A percentile compares a stretch with the other conserved stretches of the same genome.
Conservation (phyloP, 2,113 vertebrate genomes). For the Chaetura pelagica region DNA sequence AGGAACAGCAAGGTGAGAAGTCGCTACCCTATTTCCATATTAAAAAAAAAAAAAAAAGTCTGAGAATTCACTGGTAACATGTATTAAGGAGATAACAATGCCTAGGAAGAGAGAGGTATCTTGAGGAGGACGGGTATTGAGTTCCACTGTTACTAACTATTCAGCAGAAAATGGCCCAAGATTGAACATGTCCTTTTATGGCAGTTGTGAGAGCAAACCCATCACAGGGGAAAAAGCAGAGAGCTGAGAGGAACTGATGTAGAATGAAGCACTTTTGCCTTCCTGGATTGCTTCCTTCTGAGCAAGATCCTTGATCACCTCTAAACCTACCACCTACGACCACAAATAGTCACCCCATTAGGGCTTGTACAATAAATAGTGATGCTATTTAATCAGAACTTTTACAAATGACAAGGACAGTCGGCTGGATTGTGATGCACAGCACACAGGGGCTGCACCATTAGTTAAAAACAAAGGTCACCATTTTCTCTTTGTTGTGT, state of each 20-base stretch:
- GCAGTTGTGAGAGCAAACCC: constrained; percentile 9
- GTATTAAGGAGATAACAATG: constrained; percentile 10
- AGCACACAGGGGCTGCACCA: constrained; percentile 34
- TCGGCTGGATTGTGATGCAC: constrained; percentile 15
- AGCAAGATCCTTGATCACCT: constrained; percentile 29
- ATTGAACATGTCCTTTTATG: constrained; percentile 30
- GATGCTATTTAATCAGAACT: constrained; percentile 78
- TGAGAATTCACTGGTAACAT: not conserved
- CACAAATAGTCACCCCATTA: constrained; percentile 67
- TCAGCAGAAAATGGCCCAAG: constrained; percentile 7
- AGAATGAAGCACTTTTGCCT: not conserved
- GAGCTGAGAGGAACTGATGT: not conserved
- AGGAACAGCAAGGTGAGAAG: constrained; percentile 60
- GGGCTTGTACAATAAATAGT: constrained; percentile 74
- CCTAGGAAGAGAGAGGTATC: not conserved
- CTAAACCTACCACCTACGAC: not conserved
- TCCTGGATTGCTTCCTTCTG: not conserved
- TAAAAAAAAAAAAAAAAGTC: not conserved
- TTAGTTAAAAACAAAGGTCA: constrained; percentile 87
- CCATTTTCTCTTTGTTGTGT: constrained; percentile 65
- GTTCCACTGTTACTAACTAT: not conserved
- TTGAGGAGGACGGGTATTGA: not conserved
- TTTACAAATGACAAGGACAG: constrained; percentile 66
- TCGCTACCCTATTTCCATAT: constrained; percentile 10
- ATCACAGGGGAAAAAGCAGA: not conserved